These are phyloP conservation scores for Heliconius ismenius DNA, from an alignment of 2,888 invertebrate genomes.

Conservation along the genomic window DNA sequence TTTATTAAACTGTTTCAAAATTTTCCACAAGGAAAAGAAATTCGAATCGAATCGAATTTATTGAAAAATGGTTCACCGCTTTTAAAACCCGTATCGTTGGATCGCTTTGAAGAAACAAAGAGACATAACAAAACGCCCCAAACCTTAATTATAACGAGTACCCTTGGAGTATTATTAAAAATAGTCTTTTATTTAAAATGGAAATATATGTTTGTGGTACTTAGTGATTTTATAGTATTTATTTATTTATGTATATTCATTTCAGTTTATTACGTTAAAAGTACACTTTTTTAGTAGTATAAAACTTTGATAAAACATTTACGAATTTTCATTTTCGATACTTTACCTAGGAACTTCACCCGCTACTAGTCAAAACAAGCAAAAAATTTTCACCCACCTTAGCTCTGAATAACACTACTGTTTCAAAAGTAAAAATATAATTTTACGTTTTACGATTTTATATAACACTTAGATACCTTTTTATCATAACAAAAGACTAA, in stretches of 20 bases:
- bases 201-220: background rate
- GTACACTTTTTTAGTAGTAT: no score
- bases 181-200: background rate
- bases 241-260: no score
- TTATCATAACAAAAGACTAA: background rate
- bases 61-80: slow-evolving; percentile 28
- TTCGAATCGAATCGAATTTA: slow-evolving; percentile 17
- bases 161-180: background rate
- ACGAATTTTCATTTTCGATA: no score
- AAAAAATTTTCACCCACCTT: background rate
- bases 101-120: slow-evolving; percentile 19
- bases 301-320: no score
- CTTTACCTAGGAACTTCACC: no score
- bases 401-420: background rate
- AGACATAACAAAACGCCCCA: slow-evolving; percentile 1
- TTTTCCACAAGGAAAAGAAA: slow-evolving; percentile 22
- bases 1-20: slow-evolving; percentile 23
- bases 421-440: background rate
- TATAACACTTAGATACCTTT: background rate
- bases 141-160: background rate
- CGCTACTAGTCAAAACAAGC: background rate
- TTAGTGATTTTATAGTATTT: no score
- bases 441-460: background rate
- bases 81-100: slow-evolving; percentile 18
- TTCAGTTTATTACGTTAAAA: no score